Conservation (phyloP, 2,888 invertebrate species). For the Sialis fuliginosa region DNA sequence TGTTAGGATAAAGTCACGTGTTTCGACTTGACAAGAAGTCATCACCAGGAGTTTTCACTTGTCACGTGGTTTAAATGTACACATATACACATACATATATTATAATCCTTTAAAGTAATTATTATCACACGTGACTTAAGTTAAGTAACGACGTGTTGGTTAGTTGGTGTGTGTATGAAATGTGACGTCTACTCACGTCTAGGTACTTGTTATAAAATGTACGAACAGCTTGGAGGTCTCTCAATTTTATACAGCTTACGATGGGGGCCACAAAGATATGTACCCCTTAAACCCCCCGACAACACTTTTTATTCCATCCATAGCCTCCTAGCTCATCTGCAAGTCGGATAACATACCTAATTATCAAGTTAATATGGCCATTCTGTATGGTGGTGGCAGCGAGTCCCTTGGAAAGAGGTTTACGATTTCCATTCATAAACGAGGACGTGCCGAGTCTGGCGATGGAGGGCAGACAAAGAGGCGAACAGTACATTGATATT, state of each 20-base stretch:
- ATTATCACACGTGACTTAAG: too few relatives aligned
- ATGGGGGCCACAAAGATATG: constrained; percentile 20
- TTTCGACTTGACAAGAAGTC: too few relatives aligned
- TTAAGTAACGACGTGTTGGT: too few relatives aligned
- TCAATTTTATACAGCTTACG: constrained; percentile 27
- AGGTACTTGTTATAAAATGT: constrained; percentile 20
- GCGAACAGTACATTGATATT: constrained; percentile 42
- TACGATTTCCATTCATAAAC: constrained; percentile 19
- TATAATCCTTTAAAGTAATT: too few relatives aligned
- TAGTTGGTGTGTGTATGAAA: too few relatives aligned
- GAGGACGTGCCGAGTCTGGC: constrained; percentile 6
- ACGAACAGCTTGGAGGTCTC: constrained; percentile 27
- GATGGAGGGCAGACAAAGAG: constrained; percentile 17
- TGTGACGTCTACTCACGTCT: constrained; percentile 3
- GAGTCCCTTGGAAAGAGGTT: constrained; percentile 28
- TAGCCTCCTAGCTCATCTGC: constrained; percentile 61
- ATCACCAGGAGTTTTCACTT: too few relatives aligned
- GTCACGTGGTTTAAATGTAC: too few relatives aligned
- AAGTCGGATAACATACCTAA: constrained; percentile 80
- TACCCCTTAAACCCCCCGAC: constrained; percentile 13
- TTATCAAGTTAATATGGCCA: constrained; percentile 81
- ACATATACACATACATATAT: too few relatives aligned
- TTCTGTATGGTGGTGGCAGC: constrained; percentile 42
- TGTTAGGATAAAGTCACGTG: too few relatives aligned
- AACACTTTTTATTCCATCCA: constrained; percentile 51